Percentiles rank a stretch among this genome's conserved stretches.
Conservation (phyloP, 1,140 invertebrate species). For the Aradophagus sp. region DNA sequence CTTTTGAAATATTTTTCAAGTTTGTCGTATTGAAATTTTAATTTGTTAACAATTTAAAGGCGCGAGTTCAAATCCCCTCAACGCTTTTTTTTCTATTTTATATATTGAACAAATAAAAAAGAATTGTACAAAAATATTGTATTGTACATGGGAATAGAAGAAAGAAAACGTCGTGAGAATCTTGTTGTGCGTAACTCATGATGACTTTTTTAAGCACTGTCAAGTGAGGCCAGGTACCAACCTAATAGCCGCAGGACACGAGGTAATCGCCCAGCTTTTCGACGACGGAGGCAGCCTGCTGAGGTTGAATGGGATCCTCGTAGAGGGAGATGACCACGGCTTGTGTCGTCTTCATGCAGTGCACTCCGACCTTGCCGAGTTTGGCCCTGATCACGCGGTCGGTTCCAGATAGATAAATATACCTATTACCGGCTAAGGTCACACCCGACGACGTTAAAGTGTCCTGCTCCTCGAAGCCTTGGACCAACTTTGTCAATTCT, state of each 20-base stretch:
- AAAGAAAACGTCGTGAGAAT: too few species aligned
- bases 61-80: too few species aligned
- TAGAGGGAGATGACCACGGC: slow-evolving; percentile 94
- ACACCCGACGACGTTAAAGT: slow-evolving; percentile 89
- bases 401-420: slow-evolving; percentile 94
- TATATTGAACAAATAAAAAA: too few species aligned
- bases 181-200: too few species aligned
- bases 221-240: slow-evolving; percentile 57
- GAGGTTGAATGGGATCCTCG: slow-evolving; percentile 94
- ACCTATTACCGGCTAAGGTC: slow-evolving; percentile 90
- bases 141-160: too few species aligned
- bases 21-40: too few species aligned
- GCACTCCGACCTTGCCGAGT: slow-evolving; percentile 91
- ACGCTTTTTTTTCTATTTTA: too few species aligned
- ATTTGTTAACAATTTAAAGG: too few species aligned
- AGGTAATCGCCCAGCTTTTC: slow-evolving; percentile 97
- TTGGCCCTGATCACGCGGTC: slow-evolving; percentile 93
- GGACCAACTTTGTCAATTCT: slow-evolving; percentile 88
- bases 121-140: too few species aligned
- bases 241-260: slow-evolving; percentile 94
- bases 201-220: too few species aligned
- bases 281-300: slow-evolving; percentile 94
- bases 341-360: slow-evolving; percentile 96
- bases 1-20: too few species aligned
- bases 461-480: slow-evolving; percentile 90